Evolutionary conservation across 2,797 vertebrate species (phyloP).

Genomic region (Paratrypauchen microcephalus): DNA sequence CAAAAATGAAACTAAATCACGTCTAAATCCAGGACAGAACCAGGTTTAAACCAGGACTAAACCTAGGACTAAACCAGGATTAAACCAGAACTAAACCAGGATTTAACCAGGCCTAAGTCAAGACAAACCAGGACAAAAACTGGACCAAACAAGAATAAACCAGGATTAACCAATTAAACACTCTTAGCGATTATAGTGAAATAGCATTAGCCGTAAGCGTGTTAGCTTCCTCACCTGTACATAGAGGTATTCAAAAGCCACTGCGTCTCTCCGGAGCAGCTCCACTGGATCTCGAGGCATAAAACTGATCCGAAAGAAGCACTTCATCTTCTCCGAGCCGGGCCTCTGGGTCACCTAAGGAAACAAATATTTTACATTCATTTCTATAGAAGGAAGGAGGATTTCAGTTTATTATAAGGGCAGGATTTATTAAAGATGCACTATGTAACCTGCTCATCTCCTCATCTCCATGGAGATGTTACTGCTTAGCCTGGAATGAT

Average conservation of each 20-base stretch:
- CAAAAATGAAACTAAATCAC: no score
- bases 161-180: no score
- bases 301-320: conserved; percentile 96
- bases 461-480: no score
- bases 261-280: conserved; percentile 90
- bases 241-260: conserved; percentile 97
- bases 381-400: background rate
- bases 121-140: no score
- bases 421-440: background rate
- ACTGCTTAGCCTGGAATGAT: no score
- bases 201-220: background rate
- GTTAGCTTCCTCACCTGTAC: conserved; percentile 55
- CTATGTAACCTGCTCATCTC: no score
- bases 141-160: no score
- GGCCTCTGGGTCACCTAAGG: conserved; percentile 93
- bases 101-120: no score
- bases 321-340: conserved; percentile 94
- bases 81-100: no score
- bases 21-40: no score
- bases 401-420: background rate
- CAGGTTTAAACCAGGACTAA: no score
- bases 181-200: background rate
- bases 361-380: background rate
- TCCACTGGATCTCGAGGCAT: conserved; percentile 97
- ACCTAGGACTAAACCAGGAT: no score